These are phyloP conservation scores for Sitobion miscanthi DNA, from an alignment of 1,140 invertebrate species.

Conservation along the genomic window DNA sequence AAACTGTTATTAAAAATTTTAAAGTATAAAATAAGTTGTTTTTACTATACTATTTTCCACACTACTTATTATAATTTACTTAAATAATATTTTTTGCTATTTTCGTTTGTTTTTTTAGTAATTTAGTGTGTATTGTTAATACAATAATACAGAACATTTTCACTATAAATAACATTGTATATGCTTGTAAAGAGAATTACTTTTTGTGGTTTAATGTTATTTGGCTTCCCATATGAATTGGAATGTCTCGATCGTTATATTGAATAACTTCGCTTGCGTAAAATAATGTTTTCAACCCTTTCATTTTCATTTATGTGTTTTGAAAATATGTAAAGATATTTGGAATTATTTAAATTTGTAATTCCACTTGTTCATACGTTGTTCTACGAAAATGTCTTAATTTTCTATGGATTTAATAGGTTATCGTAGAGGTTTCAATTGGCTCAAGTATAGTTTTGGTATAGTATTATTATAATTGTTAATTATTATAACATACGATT, in stretches of 20 bases:
- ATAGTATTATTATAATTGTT: neutral
- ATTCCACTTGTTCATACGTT: neutral
- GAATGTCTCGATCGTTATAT: neutral
- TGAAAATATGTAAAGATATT: neutral
- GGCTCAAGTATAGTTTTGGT: neutral
- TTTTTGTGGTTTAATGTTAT: neutral
- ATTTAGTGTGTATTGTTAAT: neutral
- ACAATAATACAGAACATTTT: neutral
- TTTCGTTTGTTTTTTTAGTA: neutral
- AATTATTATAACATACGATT: neutral
- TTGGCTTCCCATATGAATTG: neutral
- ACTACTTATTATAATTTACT: neutral
- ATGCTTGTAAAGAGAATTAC: neutral
- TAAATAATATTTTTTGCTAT: neutral
- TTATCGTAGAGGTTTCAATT: neutral
- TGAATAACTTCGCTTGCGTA: neutral
- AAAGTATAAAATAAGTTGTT: neutral
- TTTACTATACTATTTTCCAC: neutral
- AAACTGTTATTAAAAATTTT: neutral
- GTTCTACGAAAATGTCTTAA: neutral
- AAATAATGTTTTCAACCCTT: neutral
- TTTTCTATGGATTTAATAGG: neutral
- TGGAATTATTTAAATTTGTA: neutral
- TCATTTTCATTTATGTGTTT: neutral
- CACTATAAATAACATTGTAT: neutral